A percentile compares a stretch with the other conserved stretches of the same genome.
Conservation (phyloP, 2,113 vertebrate genomes). For the Passer domesticus region DNA sequence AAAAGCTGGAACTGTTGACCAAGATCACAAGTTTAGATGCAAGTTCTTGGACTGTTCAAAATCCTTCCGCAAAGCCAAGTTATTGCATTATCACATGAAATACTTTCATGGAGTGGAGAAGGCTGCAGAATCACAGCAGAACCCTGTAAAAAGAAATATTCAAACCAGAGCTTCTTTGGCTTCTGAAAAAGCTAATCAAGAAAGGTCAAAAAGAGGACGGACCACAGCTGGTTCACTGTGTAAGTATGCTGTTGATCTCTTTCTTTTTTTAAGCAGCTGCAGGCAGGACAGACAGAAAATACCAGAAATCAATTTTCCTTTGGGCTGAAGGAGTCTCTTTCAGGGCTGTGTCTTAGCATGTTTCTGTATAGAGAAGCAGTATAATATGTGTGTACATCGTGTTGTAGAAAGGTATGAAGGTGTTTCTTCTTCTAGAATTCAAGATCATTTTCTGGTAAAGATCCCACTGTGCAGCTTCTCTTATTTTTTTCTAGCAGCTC, state of each 20-base stretch:
- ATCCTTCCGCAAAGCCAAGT: slow-evolving; percentile 93
- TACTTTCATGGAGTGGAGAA: slow-evolving; percentile 95
- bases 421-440: background rate
- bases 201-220: slow-evolving; percentile 81
- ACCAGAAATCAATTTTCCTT: background rate
- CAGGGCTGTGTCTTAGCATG: background rate
- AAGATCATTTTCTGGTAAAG: background rate
- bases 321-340: background rate
- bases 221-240: slow-evolving; percentile 83
- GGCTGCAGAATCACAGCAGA: slow-evolving; percentile 79
- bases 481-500: background rate
- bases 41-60: slow-evolving; percentile 88
- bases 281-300: background rate
- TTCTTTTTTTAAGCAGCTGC: background rate
- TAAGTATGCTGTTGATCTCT: slow-evolving; percentile 73
- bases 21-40: slow-evolving; percentile 96
- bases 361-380: background rate
- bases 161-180: slow-evolving; percentile 81
- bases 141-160: slow-evolving; percentile 79
- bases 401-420: background rate
- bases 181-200: slow-evolving; percentile 79
- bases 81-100: slow-evolving; percentile 97
- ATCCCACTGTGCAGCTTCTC: background rate
- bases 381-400: background rate
- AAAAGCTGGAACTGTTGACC: slow-evolving; percentile 80